Percentiles rank a stretch among this genome's conserved stretches.
phyloP scores from a whole-genome alignment of 1,140 invertebrate genomes.

The Bradysia coprophila region DNA sequence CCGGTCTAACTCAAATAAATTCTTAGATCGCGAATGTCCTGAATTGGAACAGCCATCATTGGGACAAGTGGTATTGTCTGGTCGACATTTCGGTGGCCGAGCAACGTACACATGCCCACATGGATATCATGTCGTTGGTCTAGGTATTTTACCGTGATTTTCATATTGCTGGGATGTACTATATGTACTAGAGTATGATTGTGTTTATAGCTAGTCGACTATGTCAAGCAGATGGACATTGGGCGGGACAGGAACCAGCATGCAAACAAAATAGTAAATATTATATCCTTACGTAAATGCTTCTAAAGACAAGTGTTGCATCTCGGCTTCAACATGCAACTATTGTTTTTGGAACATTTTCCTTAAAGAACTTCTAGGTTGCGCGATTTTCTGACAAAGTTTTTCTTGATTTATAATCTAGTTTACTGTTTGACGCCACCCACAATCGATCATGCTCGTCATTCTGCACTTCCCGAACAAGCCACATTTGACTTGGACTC shows the following conservation, averaged over 20 bases:
- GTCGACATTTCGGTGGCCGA: conserved; percentile 51
- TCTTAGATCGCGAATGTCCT: conserved; percentile 66
- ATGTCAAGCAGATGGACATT: conserved; percentile 81
- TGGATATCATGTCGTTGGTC: conserved; percentile 71
- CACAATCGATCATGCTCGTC: conserved; percentile 67
- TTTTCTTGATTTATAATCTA: too few species aligned
- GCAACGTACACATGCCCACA: conserved; percentile 73
- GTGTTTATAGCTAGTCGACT: too few species aligned
- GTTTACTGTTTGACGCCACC: conserved; percentile 79
- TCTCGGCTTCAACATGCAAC: too few species aligned
- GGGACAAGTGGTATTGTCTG: conserved; percentile 49
- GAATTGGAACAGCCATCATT: conserved; percentile 48
- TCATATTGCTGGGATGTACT: too few species aligned
- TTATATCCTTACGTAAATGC: background rate
- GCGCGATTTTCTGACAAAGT: too few species aligned
- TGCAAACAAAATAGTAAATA: conserved; percentile 77
- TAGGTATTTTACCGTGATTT: conserved; percentile 16
- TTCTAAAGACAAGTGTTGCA: too few species aligned
- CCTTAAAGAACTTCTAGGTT: too few species aligned
- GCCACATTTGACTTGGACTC: conserved; percentile 65
- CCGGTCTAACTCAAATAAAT: too few species aligned
- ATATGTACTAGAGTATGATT: too few species aligned
- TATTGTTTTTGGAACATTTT: too few species aligned
- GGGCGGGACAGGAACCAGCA: conserved; percentile 70
- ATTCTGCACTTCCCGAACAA: conserved; percentile 66